A percentile compares a stretch with the other conserved stretches of the same genome.
Evolutionary conservation across 2,113 vertebrate species (phyloP).

Genomic region (Gulo gulo): DNA sequence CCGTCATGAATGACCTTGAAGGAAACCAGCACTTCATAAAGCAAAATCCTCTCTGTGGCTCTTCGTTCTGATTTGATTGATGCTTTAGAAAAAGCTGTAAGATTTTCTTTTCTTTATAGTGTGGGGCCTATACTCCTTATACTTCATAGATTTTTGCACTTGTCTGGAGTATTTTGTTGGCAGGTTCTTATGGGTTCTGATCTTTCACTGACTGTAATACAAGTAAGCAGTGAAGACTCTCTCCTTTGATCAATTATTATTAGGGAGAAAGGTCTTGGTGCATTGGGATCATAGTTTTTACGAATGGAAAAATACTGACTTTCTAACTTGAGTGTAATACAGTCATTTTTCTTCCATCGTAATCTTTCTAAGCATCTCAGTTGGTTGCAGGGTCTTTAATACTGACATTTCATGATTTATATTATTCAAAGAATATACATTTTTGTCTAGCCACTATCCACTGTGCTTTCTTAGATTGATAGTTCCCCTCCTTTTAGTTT

Average conservation of each 20-base stretch:
- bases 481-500: not conserved
- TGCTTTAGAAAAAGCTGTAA: slow-evolving; percentile 51
- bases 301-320: slow-evolving; percentile 29
- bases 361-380: slow-evolving; percentile 1
- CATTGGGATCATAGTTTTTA: slow-evolving; percentile 30
- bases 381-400: not conserved
- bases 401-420: slow-evolving; percentile 7
- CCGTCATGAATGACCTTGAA: slow-evolving; percentile 53
- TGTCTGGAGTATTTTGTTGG: slow-evolving; percentile 51
- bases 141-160: slow-evolving; percentile 43
- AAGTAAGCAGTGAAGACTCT: slow-evolving; percentile 15
- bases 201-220: slow-evolving; percentile 51
- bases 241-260: slow-evolving; percentile 57
- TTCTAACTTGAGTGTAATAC: not conserved
- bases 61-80: slow-evolving; percentile 50
- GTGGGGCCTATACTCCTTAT: slow-evolving; percentile 22
- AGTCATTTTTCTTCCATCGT: slow-evolving; percentile 20
- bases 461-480: not conserved
- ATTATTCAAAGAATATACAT: not conserved
- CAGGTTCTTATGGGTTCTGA: slow-evolving; percentile 37
- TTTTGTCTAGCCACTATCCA: not conserved
- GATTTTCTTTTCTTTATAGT: slow-evolving; percentile 57
- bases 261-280: slow-evolving; percentile 42
- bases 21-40: slow-evolving; percentile 57
- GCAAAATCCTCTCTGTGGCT: slow-evolving; percentile 50